Conservation (phyloP, 2,113 vertebrate species). For the Tenrec ecaudatus region DNA sequence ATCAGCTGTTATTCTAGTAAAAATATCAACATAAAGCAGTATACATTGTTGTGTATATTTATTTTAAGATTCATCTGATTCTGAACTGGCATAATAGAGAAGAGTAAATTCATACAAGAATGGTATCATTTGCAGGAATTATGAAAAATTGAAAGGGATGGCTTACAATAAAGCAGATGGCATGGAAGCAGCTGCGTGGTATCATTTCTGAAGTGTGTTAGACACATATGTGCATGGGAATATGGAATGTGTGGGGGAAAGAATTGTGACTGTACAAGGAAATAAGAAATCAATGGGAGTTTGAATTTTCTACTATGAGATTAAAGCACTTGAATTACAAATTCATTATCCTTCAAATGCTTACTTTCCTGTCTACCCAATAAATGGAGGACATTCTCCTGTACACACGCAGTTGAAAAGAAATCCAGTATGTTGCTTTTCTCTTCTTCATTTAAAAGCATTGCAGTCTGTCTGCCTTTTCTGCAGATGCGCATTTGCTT, state of each 20-base stretch:
- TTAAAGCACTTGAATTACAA: neutral
- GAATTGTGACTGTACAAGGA: neutral
- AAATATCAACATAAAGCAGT: conserved; percentile 9
- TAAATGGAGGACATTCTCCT: neutral
- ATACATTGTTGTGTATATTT: neutral
- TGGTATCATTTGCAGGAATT: conserved; percentile 57
- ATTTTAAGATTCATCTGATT: neutral
- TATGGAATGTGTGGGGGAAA: neutral
- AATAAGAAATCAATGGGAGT: conserved; percentile 21
- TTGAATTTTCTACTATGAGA: neutral
- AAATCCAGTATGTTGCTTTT: neutral
- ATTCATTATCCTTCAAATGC: neutral
- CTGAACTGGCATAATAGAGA: neutral
- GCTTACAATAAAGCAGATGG: conserved; percentile 73
- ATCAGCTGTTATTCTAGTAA: conserved; percentile 34
- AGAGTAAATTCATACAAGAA: conserved; percentile 27
- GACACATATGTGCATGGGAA: conserved; percentile 46
- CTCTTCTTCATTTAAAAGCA: neutral
- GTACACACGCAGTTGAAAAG: neutral
- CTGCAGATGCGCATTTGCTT: neutral
- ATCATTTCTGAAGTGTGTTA: conserved; percentile 56
- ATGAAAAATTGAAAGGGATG: conserved; percentile 55
- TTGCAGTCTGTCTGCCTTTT: neutral
- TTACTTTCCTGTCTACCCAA: neutral
- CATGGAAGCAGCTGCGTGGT: conserved; percentile 47